Evolutionary conservation across 2,888 invertebrate species (phyloP).

Genomic region (Leucania comma): DNA sequence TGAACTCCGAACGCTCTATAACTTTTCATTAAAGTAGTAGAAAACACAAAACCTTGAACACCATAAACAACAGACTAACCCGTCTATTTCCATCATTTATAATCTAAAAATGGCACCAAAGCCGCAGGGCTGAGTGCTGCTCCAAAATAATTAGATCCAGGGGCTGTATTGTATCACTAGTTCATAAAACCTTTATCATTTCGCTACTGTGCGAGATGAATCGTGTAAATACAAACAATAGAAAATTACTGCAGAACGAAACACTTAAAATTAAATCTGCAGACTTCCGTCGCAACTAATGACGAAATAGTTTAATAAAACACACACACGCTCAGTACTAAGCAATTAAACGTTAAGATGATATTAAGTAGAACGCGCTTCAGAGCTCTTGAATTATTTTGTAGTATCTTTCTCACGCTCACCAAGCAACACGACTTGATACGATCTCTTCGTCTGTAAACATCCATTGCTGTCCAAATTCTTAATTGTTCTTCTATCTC

Average conservation of each 20-base stretch:
- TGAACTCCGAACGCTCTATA: no score
- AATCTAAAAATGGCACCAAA: slow-evolving; percentile 38
- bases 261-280: slow-evolving; percentile 64
- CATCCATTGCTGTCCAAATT: slow-evolving; percentile 43
- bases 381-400: slow-evolving; percentile 59
- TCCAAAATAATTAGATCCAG: slow-evolving; percentile 63
- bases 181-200: slow-evolving; percentile 57
- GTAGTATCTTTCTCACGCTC: slow-evolving; percentile 37
- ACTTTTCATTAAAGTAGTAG: neutral
- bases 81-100: slow-evolving; percentile 16
- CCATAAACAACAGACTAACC: slow-evolving; percentile 2
- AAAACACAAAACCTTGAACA: neutral
- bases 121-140: no score
- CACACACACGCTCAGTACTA: slow-evolving; percentile 43
- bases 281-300: slow-evolving; percentile 58
- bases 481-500: slow-evolving; percentile 13
- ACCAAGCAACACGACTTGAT: slow-evolving; percentile 29
- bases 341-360: slow-evolving; percentile 60
- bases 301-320: slow-evolving; percentile 67
- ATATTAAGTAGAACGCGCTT: slow-evolving; percentile 59
- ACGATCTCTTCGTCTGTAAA: slow-evolving; percentile 9
- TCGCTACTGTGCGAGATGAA: slow-evolving; percentile 44
- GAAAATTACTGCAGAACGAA: slow-evolving; percentile 65
- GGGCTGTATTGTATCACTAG: no score
- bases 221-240: slow-evolving; percentile 63